Percentiles rank a stretch among this genome's conserved stretches.
These are phyloP conservation scores for Pyrocoelia pectoralis DNA, from an alignment of 2,888 invertebrate genomes.

Conservation along the genomic window DNA sequence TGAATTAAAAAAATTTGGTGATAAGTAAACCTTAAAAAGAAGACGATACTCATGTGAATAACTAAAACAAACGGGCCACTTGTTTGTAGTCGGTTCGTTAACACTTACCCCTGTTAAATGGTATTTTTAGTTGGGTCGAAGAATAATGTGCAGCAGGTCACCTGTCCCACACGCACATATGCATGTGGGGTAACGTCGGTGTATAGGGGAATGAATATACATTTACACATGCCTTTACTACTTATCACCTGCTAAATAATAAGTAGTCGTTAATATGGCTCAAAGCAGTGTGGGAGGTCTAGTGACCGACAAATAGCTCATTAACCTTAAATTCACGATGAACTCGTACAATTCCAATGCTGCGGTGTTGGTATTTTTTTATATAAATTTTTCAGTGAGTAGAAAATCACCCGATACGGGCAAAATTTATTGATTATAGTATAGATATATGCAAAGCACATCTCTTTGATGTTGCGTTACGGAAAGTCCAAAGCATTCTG, in stretches of 20 bases:
- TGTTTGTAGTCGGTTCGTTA: slow-evolving; percentile 16
- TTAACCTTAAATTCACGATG: neutral
- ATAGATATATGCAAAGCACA: slow-evolving; percentile 39
- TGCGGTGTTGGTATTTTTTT: neutral
- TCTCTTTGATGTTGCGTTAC: slow-evolving; percentile 39
- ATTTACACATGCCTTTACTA: slow-evolving; percentile 15
- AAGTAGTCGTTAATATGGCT: neutral
- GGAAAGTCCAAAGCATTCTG: slow-evolving; percentile 5
- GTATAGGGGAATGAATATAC: slow-evolving; percentile 1
- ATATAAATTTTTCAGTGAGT: slow-evolving; percentile 37
- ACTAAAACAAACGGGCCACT: neutral
- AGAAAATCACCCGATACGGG: slow-evolving; percentile 45
- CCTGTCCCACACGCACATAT: slow-evolving; percentile 26
- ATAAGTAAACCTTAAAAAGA: neutral
- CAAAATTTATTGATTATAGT: slow-evolving; percentile 46
- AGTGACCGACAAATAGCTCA: neutral
- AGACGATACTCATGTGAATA: neutral
- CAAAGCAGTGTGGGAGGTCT: slow-evolving; percentile 2
- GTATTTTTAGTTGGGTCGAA: slow-evolving; percentile 16
- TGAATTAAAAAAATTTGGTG: no score
- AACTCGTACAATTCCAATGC: neutral
- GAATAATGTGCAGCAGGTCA: slow-evolving; percentile 17
- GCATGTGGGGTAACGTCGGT: slow-evolving; percentile 5
- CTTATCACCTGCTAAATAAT: slow-evolving; percentile 21
- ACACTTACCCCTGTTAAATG: slow-evolving; percentile 16